Evolutionary conservation across 92 coral and sea anemone species (phyloP), one percentile per base, ranked within the genome.

Genomic region (Epizoanthus ramosus): DNA sequence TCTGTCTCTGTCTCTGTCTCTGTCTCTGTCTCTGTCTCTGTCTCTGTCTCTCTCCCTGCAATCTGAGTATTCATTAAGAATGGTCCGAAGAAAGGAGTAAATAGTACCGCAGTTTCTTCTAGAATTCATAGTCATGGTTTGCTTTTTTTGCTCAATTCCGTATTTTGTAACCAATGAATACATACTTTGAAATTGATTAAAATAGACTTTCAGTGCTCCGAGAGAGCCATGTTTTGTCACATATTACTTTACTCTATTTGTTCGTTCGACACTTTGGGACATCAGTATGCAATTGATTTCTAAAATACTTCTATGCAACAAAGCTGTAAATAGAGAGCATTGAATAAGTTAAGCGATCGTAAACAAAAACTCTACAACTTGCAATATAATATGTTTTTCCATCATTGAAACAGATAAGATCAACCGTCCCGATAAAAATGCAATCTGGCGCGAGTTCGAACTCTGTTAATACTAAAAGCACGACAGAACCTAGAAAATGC

Each of bases 341-440:
- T 41, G 54, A 77, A 61, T 76, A 60, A 60, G 70, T 63, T 77
- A 21, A 77, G 71, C 58, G 50, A 41, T 77, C 58, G 59, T 77
- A 77, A 77, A 77, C 82, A 77, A 61, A 77, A 59, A 77, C 71
- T 77, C 23, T 77, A 77, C 57, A 77, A 39, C 45, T 77, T 57
- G 70, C 71, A 60, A 61, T 39, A 61, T 77, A 77, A 39, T 77
- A 77, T 77, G 71, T 77, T 61, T 75, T 74, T 74, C 59, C 59
- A 39, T 77, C 82, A 14, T 23, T 77, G 68, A 47, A 65, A 39
- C 57, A 63, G 82, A 77, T 77, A 41, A 77, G 82, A 77, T 77
- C 71, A 37, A 59, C 3, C 17, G 28, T 74, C 19, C 47, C 41
- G 71, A 61, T 61, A 77, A 77, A 37, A 37, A 37, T 2, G 15